These are phyloP conservation scores for Dicrurus megarhynchus DNA, from an alignment of 2,113 vertebrate species.

Conservation along the genomic window DNA sequence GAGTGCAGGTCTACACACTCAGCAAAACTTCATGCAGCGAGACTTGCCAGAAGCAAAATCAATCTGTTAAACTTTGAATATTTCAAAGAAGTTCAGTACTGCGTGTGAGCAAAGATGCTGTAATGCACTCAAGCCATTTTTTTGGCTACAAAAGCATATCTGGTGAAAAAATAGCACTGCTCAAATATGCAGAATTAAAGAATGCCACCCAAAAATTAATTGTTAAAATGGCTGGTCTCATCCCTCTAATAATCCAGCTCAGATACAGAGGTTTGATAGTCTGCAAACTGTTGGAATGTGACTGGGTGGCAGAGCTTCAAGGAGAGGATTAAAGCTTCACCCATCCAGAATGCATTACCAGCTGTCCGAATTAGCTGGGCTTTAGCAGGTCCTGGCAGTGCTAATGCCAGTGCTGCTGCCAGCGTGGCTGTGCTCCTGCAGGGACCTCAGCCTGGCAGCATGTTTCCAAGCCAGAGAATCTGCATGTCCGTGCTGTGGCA, in stretches of 20 bases:
- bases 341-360: rapidly evolving
- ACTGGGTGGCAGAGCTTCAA: not conserved
- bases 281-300: not conserved
- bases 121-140: constrained; percentile 37
- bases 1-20: constrained; percentile 28
- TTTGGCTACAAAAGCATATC: not conserved
- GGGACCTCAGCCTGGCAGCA: not conserved
- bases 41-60: constrained; percentile 52
- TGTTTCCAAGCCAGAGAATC: not conserved
- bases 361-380: not conserved
- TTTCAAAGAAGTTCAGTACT: constrained; percentile 40
- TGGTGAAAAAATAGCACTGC: not conserved
- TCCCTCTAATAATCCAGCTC: not conserved
- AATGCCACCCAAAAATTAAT: not conserved
- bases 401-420: not conserved
- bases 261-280: not conserved
- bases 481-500: not conserved
- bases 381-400: not conserved
- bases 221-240: not conserved
- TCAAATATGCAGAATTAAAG: not conserved
- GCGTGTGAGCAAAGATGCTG: constrained; percentile 46
- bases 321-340: not conserved
- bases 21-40: constrained; percentile 25
- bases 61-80: constrained; percentile 58
- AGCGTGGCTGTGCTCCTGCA: rapidly evolving